Percentiles rank a stretch among this genome's conserved stretches.
phyloP scores from a whole-genome alignment of 2,113 vertebrate genomes.

The Balaeniceps rex region DNA sequence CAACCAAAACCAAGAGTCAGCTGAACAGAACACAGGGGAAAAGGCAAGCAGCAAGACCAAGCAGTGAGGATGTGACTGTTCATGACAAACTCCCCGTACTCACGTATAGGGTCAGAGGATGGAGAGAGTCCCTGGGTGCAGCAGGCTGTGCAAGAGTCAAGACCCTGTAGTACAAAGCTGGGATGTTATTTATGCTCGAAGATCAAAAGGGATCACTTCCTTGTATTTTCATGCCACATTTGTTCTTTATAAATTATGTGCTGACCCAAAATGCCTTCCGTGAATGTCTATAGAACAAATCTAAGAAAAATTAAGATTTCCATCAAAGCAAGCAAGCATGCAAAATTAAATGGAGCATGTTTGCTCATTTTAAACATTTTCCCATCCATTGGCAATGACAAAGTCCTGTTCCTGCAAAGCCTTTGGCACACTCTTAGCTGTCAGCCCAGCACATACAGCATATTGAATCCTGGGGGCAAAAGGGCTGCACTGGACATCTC shows the following conservation, averaged over 20 bases:
- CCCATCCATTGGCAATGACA: not conserved
- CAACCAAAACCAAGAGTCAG: not conserved
- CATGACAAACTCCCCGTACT: accelerated
- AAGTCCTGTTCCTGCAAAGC: not conserved
- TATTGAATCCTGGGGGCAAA: not conserved
- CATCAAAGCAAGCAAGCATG: not conserved
- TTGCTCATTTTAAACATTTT: not conserved
- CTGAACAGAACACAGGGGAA: not conserved
- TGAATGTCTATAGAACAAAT: not conserved
- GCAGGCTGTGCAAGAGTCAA: not conserved
- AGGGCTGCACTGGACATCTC: not conserved
- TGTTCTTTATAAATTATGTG: not conserved
- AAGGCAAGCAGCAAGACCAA: not conserved
- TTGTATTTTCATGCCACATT: not conserved
- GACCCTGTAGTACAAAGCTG: not conserved
- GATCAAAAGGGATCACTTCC: not conserved
- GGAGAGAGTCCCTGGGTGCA: not conserved
- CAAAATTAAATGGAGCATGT: not conserved
- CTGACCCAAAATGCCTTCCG: not conserved
- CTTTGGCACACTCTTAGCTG: not conserved
- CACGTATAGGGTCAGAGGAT: accelerated
- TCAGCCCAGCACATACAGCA: accelerated
- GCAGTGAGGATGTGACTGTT: no score
- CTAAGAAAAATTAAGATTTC: not conserved
- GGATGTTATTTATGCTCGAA: not conserved